Evolutionary conservation across 2,797 vertebrate species (phyloP), one percentile per base, ranked within the genome.

Genomic region (Capromys pilorides): DNA sequence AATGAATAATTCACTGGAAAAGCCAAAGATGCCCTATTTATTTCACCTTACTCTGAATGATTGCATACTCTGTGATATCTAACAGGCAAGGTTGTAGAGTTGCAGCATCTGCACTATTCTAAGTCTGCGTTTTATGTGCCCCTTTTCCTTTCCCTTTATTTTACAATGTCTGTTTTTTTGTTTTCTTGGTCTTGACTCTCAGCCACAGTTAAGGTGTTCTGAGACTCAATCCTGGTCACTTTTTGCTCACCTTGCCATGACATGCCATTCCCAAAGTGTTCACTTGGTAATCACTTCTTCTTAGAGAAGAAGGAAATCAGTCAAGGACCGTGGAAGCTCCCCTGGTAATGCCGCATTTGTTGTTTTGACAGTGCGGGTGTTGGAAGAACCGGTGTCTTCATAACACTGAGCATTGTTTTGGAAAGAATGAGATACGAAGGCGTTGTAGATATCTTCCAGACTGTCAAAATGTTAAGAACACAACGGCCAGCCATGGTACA

Each of bases 351-450:
- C 88, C 96, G 51, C 85, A 36, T 97, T 95, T 96, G 62, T 61
- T 59, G 31, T 36, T 97, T 66, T n/a, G 84, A 94, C 97, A 99
- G 99, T 95, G 99, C 99, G 83, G 99, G 99, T 57, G 99, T 99
- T 96, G 99, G 99, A 97, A 99, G 99, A 97, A 99, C 99, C 64
- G 99, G 99, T 96, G 99, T 99, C 97, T 99, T 99, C 98, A 99
- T 99, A 98, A 99, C 99, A n/a, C 98, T 99, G 97, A 99, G 99
- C 97, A 99, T 99, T 69, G 99, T 99, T 95, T 98, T 99, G 98
- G 99, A 99, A 98, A 98, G 99, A 98, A 99, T 99, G 99, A 99
- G 99, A 98, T 99, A 99, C 19, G 99, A 99, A 98, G 99, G 99
- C 31, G 99, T 99, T 97, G 99, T 99, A 98, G 99, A 99, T 98